Evolutionary conservation across 2,113 vertebrate species (phyloP).

Genomic region (Physeter macrocephalus): DNA sequence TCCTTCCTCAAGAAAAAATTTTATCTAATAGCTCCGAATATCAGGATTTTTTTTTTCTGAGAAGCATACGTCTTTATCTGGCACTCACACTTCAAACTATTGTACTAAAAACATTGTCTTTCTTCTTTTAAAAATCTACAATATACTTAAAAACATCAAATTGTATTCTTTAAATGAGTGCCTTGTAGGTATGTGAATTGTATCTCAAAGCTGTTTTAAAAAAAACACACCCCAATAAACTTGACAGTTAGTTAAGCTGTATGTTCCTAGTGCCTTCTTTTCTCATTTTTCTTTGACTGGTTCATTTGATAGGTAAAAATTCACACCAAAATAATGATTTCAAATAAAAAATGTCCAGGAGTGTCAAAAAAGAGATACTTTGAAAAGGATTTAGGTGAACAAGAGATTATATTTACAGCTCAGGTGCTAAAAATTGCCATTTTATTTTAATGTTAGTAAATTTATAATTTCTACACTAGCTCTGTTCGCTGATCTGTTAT

Average conservation of each 20-base stretch:
- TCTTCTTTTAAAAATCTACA: constrained; percentile 22
- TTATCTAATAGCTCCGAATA: background rate
- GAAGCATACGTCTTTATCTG: background rate
- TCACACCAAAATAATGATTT: constrained; percentile 1
- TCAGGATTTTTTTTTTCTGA: background rate
- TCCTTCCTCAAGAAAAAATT: background rate
- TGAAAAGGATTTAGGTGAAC: background rate
- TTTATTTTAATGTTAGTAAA: background rate
- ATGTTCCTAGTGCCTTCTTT: background rate
- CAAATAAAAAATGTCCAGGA: background rate
- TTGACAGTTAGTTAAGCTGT: background rate
- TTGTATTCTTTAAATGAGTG: constrained; percentile 4
- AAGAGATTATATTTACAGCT: background rate
- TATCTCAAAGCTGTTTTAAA: background rate
- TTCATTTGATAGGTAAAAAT: constrained; percentile 23
- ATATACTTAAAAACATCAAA: background rate
- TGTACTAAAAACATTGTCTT: background rate
- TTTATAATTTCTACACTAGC: background rate
- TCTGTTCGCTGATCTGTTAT: background rate
- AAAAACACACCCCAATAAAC: background rate
- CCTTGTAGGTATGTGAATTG: constrained; percentile 14
- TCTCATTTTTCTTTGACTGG: background rate
- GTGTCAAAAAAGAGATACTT: background rate
- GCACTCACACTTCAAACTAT: background rate
- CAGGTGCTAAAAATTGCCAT: background rate